Evolutionary conservation across 2,888 invertebrate species (phyloP).

Genomic region (Reticulitermes lucifugus): DNA sequence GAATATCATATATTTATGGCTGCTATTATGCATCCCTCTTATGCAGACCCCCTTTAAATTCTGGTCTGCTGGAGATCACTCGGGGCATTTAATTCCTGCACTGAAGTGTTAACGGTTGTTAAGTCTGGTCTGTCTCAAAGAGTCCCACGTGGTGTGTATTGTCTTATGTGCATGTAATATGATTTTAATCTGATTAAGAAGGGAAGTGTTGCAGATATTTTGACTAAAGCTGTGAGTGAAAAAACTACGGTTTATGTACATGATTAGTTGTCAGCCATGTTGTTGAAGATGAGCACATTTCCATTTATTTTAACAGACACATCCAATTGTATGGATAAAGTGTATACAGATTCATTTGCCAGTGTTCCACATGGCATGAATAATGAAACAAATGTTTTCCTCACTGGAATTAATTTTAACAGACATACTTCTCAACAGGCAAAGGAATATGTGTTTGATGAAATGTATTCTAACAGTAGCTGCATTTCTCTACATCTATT

Average conservation of each 20-base stretch:
- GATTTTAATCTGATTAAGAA: too few relatives aligned
- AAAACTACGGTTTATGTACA: not conserved
- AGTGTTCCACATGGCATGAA: not conserved
- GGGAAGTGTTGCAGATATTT: too few relatives aligned
- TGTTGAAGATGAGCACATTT: slow-evolving; percentile 17
- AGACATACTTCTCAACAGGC: slow-evolving; percentile 7
- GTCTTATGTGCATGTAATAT: too few relatives aligned
- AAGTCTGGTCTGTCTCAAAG: too few relatives aligned
- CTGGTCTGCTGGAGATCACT: too few relatives aligned
- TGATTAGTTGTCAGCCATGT: not conserved
- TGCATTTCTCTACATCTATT: slow-evolving; percentile 11
- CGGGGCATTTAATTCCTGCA: too few relatives aligned
- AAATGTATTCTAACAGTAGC: not conserved
- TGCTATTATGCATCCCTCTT: too few relatives aligned
- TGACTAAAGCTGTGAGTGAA: not conserved
- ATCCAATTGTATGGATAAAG: not conserved
- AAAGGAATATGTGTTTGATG: slow-evolving; percentile 1
- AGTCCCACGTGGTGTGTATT: not conserved
- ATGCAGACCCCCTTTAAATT: too few relatives aligned
- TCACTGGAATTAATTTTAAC: slow-evolving; percentile 2
- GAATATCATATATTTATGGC: too few relatives aligned
- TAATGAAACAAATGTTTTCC: not conserved
- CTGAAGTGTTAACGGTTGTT: too few relatives aligned
- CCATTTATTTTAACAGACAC: slow-evolving; percentile 36
- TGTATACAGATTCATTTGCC: not conserved